Evolutionary conservation across 2,113 vertebrate genomes (phyloP), one percentile per base, ranked within the genome.

Genomic region (Rhinopomastus cyanomelas): DNA sequence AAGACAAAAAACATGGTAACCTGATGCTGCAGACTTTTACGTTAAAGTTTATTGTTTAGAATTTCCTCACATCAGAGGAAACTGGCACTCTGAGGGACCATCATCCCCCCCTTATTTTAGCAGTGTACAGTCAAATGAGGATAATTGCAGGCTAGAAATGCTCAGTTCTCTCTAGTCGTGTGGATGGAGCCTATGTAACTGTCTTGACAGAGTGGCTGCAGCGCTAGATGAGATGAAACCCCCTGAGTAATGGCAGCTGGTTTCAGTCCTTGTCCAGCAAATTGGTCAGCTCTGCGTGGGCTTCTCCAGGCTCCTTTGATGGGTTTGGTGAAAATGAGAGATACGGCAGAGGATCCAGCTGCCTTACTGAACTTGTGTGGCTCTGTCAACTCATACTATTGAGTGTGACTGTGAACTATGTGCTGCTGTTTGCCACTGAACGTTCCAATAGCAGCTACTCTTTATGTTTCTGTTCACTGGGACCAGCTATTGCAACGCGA

Each of bases 401-500:
- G 21, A 34, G 51, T 4, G 42, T 29, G 65, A 19, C 73, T 51
- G 42, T 37, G 65, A 23, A 36, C 9, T 0, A 1, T 6, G 37
- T 13, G 42, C 65, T 82, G 67, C 36, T 34, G 0, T n/a, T 86
- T 55, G 36, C 22, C 34, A 4, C n/a, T 22, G 29, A 34, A 62
- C 49, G 8, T 23, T n/a, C 65, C 62, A 6, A 1, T 4, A 55
- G 60, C 17, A 64, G 36, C 5, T 29, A 23, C 3, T 8, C 42
- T 4, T 36, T 9, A 1, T 4, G 5, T 8, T 53, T 51, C 34
- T 59, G 22, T 37, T 67, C 32, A 0, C 42, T 51, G 29, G n/a
- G 26, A 72, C 23, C 18, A 1, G 0, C 2, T n/a, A 4, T 6
- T 65, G 26, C 17, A 20, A 2, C 17, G 17, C 51, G 21, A 6